Percentiles rank a stretch among this genome's conserved stretches.
phyloP scores from a whole-genome alignment of 2,797 vertebrate species.

The Iguana delicatissima region DNA sequence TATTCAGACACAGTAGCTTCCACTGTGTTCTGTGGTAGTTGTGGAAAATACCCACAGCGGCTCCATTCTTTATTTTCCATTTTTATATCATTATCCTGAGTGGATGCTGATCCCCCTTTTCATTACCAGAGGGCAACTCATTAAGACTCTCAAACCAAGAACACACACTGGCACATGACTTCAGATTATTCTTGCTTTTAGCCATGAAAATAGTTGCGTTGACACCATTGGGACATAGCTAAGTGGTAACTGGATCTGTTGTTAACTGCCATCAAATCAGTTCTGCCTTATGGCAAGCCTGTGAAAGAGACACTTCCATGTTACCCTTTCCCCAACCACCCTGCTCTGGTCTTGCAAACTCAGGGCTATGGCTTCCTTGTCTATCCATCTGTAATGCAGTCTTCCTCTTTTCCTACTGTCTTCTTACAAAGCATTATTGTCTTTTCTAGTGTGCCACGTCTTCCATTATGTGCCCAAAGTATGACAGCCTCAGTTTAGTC shows the following conservation, averaged over 20 bases:
- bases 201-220: not conserved
- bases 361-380: no score
- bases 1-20: constrained; percentile 54
- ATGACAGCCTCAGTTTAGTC: not conserved
- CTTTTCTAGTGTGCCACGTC: not conserved
- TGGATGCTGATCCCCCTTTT: constrained; percentile 30
- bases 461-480: not conserved
- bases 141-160: constrained; percentile 27
- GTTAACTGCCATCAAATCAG: not conserved
- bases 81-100: constrained; percentile 28
- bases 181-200: constrained; percentile 8
- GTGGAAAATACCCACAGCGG: constrained; percentile 24
- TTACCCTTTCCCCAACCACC: not conserved
- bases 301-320: not conserved
- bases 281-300: not conserved
- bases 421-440: not conserved
- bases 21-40: constrained; percentile 53
- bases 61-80: constrained; percentile 47
- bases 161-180: not conserved
- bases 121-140: constrained; percentile 7
- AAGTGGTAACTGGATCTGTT: constrained; percentile 10
- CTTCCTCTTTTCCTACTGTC: no score
- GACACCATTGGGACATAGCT: not conserved
- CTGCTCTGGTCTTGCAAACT: no score
- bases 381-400: no score